Evolutionary conservation across 2,113 vertebrate species (phyloP), one percentile per base, ranked within the genome.

Genomic region (Pristiophorus japonicus): DNA sequence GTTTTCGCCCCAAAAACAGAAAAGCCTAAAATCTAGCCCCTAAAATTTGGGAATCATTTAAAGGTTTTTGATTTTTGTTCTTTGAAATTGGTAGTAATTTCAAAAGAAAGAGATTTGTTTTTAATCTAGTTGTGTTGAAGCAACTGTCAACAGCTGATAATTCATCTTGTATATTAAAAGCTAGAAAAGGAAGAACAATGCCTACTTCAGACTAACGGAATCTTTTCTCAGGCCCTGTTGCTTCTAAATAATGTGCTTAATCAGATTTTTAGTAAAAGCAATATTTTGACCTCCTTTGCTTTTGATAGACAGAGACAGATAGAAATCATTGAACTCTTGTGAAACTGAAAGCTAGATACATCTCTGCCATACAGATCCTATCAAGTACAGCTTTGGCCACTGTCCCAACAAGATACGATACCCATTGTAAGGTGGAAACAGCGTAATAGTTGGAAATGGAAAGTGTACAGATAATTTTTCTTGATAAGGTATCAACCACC

Each of bases 331-430:
- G 24, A 88, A 27, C 85, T 30, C 85, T 59, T 90, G 55, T 90
- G 87, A 90, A 90, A 30, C 30, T 34, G 6, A 92, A 92, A 20
- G 10, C 59, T 62, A 22, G 67, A 42, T 30, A 66, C 55, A 92
- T 63, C 96, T 95, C 96, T 96, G 97, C 97, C 96, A 97, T 97
- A 97, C 97, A 97, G 97, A 97, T 97, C 97, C 96, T 97, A 97
- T 97, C 97, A 95, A 96, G 96, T 97, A 97, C 96, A 95, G 96
- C 97, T 96, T 97, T 97, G 97, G 96, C 96, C 96, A 95, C 67
- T 96, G 96, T 96, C 97, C 27, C 96, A 95, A 95, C 95, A 95
- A 96, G 96, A 97, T 96, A 97, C 96, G 96, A 96, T 96, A 96
- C 97, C 96, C 96, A 96, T 97, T 96, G 97, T 96, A 96, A 96